These are phyloP conservation scores for Actenoides lindsayi DNA, from an alignment of 2,113 vertebrate species.

Conservation along the genomic window DNA sequence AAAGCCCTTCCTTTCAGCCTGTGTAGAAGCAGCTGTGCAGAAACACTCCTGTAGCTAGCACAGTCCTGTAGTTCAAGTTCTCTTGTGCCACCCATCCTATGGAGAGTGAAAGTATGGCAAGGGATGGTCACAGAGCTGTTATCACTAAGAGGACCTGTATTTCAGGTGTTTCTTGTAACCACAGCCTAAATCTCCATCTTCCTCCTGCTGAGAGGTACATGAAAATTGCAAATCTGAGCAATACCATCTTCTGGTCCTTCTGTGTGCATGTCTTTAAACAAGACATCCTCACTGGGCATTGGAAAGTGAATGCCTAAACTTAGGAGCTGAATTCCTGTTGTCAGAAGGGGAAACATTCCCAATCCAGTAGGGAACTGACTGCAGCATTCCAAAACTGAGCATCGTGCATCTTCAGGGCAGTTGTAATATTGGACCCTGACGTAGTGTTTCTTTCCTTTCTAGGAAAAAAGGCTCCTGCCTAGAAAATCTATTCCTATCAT, in stretches of 20 bases:
- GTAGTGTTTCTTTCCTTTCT: not conserved
- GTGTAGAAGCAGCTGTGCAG: not conserved
- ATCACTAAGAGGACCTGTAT: not conserved
- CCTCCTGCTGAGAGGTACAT: not conserved
- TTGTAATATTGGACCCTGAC: not conserved
- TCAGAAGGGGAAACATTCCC: slow-evolving; percentile 23
- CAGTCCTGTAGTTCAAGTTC: not conserved
- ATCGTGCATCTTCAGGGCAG: not conserved
- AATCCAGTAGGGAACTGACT: not conserved
- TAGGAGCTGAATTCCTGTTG: slow-evolving; percentile 6
- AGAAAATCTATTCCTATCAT: not conserved
- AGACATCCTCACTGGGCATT: not conserved
- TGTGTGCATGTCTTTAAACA: not conserved
- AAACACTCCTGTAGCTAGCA: not conserved
- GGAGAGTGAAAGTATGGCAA: not conserved
- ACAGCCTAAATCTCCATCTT: not conserved
- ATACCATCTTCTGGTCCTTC: not conserved
- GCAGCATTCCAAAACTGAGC: slow-evolving; percentile 5
- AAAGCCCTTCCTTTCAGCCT: not conserved
- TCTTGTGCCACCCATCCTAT: not conserved
- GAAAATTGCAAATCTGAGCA: not conserved
- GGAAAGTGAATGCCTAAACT: slow-evolving; percentile 20
- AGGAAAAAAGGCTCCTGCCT: not conserved
- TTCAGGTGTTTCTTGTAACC: not conserved
- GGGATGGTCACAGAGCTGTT: not conserved